These are phyloP conservation scores for Onthophagus taurus DNA, from an alignment of 1,140 invertebrate species.

Conservation along the genomic window DNA sequence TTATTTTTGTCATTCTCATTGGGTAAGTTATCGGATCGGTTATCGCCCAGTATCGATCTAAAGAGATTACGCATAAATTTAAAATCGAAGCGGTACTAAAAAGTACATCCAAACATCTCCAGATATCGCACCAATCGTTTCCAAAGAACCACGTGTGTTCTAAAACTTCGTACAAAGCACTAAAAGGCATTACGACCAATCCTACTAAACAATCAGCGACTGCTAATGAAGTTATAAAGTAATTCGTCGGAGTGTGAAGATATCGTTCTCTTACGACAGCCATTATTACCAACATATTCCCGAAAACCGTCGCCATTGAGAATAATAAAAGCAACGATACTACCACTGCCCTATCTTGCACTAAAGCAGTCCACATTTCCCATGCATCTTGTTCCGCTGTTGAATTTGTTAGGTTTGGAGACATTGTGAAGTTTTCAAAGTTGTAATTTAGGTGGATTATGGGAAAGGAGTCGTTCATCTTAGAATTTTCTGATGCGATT, in stretches of 20 bases:
- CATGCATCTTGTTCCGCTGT: slow-evolving; percentile 30
- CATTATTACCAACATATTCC: slow-evolving; percentile 92
- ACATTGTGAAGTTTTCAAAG: background rate
- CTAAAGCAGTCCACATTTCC: slow-evolving; percentile 50
- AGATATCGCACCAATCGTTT: slow-evolving; percentile 87
- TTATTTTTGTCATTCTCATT: slow-evolving; percentile 74
- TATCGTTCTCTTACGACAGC: slow-evolving; percentile 83
- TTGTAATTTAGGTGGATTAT: slow-evolving; percentile 7
- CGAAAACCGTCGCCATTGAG: slow-evolving; percentile 89
- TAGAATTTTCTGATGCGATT: too few relatives aligned
- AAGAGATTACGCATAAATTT: slow-evolving; percentile 95
- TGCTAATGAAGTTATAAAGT: slow-evolving; percentile 97
- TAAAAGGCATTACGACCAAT: slow-evolving; percentile 95
- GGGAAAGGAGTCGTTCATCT: too few relatives aligned
- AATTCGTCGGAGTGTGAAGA: slow-evolving; percentile 93
- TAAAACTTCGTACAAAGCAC: slow-evolving; percentile 75
- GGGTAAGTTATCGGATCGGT: slow-evolving; percentile 96
- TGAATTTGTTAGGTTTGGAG: slow-evolving; percentile 17
- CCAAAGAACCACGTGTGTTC: slow-evolving; percentile 81
- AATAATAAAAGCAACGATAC: slow-evolving; percentile 81
- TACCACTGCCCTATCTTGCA: slow-evolving; percentile 64
- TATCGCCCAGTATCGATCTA: slow-evolving; percentile 97
- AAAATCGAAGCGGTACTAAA: slow-evolving; percentile 94
- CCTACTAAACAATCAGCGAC: slow-evolving; percentile 94
- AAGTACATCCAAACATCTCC: slow-evolving; percentile 92